These are phyloP conservation scores for Zygothrica quintamaculata DNA, from an alignment of 2,888 invertebrate genomes.

Conservation along the genomic window DNA sequence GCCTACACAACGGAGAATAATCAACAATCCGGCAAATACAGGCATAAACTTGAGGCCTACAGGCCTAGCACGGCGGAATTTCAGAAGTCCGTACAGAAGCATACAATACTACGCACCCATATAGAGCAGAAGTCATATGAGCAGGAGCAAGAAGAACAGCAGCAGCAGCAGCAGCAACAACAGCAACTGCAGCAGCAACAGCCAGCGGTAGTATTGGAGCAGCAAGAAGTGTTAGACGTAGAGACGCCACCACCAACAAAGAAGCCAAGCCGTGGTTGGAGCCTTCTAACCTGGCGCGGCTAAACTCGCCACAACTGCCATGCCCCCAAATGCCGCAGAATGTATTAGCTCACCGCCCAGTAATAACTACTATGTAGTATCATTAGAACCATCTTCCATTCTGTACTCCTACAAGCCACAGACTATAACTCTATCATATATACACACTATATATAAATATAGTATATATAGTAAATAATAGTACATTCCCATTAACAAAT, in stretches of 20 bases:
- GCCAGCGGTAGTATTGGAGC: slow-evolving; percentile 57
- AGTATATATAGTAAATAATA: slow-evolving; percentile 67
- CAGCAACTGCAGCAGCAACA: slow-evolving; percentile 1
- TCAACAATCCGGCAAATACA: slow-evolving; percentile 61
- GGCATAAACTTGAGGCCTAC: slow-evolving; percentile 80
- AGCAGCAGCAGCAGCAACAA: slow-evolving; percentile 15
- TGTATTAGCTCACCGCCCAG: slow-evolving; percentile 73
- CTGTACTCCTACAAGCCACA: slow-evolving; percentile 25
- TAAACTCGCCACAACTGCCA: slow-evolving; percentile 31
- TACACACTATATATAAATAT: neutral
- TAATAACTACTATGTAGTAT: slow-evolving; percentile 83
- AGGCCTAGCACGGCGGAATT: slow-evolving; percentile 78
- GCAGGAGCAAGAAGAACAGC: slow-evolving; percentile 60
- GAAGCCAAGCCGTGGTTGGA: slow-evolving; percentile 78
- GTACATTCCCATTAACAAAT: slow-evolving; percentile 44
- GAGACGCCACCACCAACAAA: slow-evolving; percentile 40
- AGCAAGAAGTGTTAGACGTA: slow-evolving; percentile 23
- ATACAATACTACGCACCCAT: slow-evolving; percentile 79
- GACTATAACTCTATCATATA: neutral
- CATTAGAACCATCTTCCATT: slow-evolving; percentile 65
- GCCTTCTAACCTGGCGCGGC: slow-evolving; percentile 81
- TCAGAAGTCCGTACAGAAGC: slow-evolving; percentile 78
- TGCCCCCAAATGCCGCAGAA: slow-evolving; percentile 65
- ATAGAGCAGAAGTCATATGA: slow-evolving; percentile 59
- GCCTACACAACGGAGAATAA: slow-evolving; percentile 70